These are phyloP conservation scores for Ploceus nigricollis DNA, from an alignment of 2,113 vertebrate genomes.

Conservation along the genomic window DNA sequence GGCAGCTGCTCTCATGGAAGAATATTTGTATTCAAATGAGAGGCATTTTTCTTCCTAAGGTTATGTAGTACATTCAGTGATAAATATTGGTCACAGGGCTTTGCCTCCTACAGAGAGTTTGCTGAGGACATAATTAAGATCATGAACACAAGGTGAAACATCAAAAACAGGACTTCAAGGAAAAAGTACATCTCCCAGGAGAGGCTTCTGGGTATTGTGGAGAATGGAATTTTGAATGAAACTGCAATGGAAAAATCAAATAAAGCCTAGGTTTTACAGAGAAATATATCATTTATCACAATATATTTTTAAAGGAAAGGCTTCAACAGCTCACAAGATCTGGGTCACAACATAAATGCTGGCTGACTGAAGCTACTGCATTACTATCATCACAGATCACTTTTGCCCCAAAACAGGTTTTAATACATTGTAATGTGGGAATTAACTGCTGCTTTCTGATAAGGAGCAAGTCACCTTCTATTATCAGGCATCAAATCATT, in stretches of 20 bases:
- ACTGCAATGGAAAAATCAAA: background rate
- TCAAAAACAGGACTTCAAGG: background rate
- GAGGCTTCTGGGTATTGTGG: background rate
- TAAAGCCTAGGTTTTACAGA: background rate
- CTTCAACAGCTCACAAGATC: background rate
- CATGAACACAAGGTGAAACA: background rate
- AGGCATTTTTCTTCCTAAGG: background rate
- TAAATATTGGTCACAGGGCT: background rate
- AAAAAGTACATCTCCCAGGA: background rate
- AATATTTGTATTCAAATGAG: background rate
- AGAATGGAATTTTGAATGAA: constrained; percentile 22
- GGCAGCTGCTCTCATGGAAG: background rate
- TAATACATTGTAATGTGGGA: background rate
- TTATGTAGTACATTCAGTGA: background rate
- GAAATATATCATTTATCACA: background rate
- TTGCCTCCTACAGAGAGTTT: background rate
- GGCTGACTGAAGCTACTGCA: background rate
- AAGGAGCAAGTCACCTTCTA: constrained; percentile 20
- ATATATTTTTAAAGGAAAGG: background rate
- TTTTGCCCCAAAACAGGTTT: background rate
- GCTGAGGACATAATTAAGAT: background rate
- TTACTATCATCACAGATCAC: background rate
- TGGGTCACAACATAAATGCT: background rate
- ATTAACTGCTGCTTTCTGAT: constrained; percentile 1
- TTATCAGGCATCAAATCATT: constrained; percentile 19